Base-by-base conservation (phyloP, 2,888 invertebrate species). In the Papilio demoleus region DNA sequence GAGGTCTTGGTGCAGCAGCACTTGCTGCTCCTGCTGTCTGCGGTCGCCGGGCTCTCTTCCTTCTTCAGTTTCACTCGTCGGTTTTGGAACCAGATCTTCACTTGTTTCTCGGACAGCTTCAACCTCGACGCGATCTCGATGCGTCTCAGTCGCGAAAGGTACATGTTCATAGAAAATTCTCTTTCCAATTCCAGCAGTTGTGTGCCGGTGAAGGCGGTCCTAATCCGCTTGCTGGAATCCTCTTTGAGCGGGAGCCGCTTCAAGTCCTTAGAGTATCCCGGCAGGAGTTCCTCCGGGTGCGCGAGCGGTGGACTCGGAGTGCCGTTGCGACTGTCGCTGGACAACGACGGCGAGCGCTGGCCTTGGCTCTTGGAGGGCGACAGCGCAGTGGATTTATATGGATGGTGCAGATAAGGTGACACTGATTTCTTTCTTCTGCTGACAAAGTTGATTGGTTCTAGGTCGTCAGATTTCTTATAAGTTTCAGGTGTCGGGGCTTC, bases 81-180 rank as follows among this genome's bases (percentile, higher is more conserved):
- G 86, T 98, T 98, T 85, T 98, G 97, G 88, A 98, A 98, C 98
- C 98, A 97, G 75, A 97, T 97, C 86, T 97, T 98, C 73, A 98
- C 98, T 91, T 98, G 98, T 81, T 98, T 99, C 87, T 99, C 99
- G 0, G 97, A 97, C 0, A 99, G 88, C 63, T 96, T 94, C 70
- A 98, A 87, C 74, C 96, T 95, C 34, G 97, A 97, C 4, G 99
- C 98, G 66, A 99, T 98, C 88, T 99, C 98, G 74, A 99, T 98
- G 69, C 98, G 93, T 64, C 98, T 93, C 74, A 98, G 86, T 50
- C 98, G 93, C 0, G 98, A 97, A 40, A 99, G 89, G 81, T 99
- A 99, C 95, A 97, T 98, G 83, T 98, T 98, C 76, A 95, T 88
- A 0, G 97, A 93, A 85, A 98, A 99, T 82, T 98, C 98, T 64